Evolutionary conservation across 2,113 vertebrate genomes (phyloP).

Genomic region (Nothobranchius furzeri): DNA sequence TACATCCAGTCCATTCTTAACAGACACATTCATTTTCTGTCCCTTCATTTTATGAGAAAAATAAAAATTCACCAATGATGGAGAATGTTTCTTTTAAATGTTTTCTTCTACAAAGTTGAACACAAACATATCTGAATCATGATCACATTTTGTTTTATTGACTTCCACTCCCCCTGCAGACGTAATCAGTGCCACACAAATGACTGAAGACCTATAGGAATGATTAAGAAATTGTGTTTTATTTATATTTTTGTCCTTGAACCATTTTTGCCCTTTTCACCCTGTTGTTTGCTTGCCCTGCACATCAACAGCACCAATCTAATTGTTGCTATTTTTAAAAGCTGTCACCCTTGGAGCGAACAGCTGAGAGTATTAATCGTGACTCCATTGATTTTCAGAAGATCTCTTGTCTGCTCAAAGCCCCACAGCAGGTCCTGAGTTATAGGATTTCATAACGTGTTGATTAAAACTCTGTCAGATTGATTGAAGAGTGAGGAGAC

Average conservation of each 20-base stretch:
- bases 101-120: background rate
- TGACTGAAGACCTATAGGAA: background rate
- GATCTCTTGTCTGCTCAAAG: constrained; percentile 34
- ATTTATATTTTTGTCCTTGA: background rate
- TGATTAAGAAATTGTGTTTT: background rate
- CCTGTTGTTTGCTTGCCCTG: background rate
- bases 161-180: background rate
- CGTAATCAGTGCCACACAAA: background rate
- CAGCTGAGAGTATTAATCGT: constrained; percentile 16
- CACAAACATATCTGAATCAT: background rate
- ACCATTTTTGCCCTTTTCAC: background rate
- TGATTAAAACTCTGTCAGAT: constrained; percentile 50
- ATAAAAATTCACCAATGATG: background rate
- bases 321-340: constrained; percentile 22
- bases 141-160: background rate
- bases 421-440: constrained; percentile 39
- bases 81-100: background rate
- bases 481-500: constrained; percentile 39
- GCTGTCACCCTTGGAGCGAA: constrained; percentile 18
- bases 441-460: constrained; percentile 58
- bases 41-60: background rate
- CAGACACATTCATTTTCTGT: background rate
- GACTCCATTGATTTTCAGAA: constrained; percentile 51
- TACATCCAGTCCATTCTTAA: background rate
- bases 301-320: background rate